These are phyloP conservation scores for Hippoglossus stenolepis DNA, from an alignment of 2,113 vertebrate species.

Conservation along the genomic window DNA sequence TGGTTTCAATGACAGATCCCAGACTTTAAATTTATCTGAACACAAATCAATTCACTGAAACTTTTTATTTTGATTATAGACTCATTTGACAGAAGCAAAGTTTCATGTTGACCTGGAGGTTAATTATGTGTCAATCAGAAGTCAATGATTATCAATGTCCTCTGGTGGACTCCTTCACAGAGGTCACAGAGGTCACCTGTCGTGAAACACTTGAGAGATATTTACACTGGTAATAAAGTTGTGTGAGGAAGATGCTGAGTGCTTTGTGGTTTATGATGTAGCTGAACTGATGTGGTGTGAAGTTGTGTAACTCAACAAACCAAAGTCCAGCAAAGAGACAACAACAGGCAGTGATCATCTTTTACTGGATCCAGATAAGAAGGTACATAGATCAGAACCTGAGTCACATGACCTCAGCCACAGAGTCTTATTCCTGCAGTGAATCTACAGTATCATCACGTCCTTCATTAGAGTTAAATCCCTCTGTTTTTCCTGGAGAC, in stretches of 20 bases:
- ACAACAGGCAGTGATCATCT: neutral
- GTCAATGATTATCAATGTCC: too few species aligned
- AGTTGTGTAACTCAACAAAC: neutral
- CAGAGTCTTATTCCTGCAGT: neutral
- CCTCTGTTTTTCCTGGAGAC: conserved; percentile 34
- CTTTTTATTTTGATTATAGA: too few species aligned
- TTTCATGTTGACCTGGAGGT: too few species aligned
- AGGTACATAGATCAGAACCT: conserved; percentile 11
- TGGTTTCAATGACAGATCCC: too few species aligned
- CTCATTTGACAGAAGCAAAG: too few species aligned
- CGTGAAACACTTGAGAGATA: too few species aligned
- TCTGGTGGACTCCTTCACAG: too few species aligned
- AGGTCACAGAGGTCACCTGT: too few species aligned
- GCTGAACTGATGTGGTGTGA: neutral
- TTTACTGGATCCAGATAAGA: conserved; percentile 32
- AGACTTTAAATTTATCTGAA: too few species aligned
- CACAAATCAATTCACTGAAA: too few species aligned
- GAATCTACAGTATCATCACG: neutral
- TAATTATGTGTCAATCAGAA: too few species aligned
- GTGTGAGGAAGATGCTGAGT: neutral
- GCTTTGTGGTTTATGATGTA: conserved; percentile 1
- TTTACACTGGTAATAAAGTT: neutral
- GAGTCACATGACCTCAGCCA: neutral
- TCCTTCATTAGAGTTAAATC: neutral
- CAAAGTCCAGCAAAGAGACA: conserved; percentile 22